Conservation (phyloP, 2,888 invertebrate species). For the Eupithecia insigniata region DNA sequence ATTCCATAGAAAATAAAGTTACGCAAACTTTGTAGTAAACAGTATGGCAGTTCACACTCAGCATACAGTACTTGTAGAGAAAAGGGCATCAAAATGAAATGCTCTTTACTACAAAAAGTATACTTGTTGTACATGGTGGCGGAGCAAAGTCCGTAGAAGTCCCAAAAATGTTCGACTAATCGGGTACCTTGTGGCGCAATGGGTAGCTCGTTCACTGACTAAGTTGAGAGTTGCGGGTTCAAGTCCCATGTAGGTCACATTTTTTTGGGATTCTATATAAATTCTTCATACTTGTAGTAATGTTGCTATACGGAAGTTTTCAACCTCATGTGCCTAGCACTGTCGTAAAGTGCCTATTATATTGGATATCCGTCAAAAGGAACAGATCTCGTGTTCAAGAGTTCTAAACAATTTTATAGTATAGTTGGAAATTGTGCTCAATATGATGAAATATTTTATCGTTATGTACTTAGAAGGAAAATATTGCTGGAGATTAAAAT, state of each 20-base stretch:
- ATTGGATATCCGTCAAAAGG: conserved; percentile 14
- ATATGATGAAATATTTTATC: conserved; percentile 50
- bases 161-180: not conserved
- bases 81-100: not conserved
- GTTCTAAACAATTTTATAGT: conserved; percentile 46
- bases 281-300: not conserved
- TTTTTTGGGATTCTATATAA: not conserved
- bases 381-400: conserved; percentile 32
- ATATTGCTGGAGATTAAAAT: conserved; percentile 35
- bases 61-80: not conserved
- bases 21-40: no score
- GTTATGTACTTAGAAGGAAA: conserved; percentile 46
- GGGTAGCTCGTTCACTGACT: not conserved
- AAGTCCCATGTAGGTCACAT: not conserved
- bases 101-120: no score
- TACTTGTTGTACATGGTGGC: not conserved
- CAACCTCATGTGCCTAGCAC: not conserved
- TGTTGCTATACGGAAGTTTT: not conserved
- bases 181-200: not conserved
- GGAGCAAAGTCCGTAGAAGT: not conserved
- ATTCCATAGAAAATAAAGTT: no score
- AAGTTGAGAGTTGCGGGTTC: not conserved
- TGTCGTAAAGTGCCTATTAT: conserved; percentile 2
- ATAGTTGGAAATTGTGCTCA: conserved; percentile 54
- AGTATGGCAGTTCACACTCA: no score